Conservation (phyloP, 2,113 vertebrate genomes). For the Syrmaticus mikado region DNA sequence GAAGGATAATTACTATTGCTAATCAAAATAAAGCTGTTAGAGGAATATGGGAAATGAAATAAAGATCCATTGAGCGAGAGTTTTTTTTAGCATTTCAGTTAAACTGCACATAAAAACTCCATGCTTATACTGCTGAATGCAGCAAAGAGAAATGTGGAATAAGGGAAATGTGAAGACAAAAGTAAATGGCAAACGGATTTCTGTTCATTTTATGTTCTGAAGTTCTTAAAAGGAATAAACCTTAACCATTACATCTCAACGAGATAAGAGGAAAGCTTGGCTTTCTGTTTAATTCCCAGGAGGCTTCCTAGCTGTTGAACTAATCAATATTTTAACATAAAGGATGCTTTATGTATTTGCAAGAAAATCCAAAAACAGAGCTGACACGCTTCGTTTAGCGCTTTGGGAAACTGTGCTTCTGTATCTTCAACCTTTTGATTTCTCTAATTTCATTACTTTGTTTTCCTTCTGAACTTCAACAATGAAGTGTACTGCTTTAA, state of each 20-base stretch:
- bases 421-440: constrained; percentile 14
- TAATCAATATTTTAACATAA: constrained; percentile 34
- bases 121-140: not conserved
- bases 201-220: not conserved
- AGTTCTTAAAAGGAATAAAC: not conserved
- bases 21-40: not conserved
- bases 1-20: not conserved
- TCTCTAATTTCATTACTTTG: not conserved
- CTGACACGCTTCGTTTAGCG: not conserved
- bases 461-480: constrained; percentile 3
- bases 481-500: not conserved
- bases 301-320: not conserved
- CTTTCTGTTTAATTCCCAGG: not conserved
- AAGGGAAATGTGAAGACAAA: not conserved
- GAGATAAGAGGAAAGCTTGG: not conserved
- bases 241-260: not conserved
- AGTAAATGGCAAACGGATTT: not conserved
- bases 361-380: constrained; percentile 6
- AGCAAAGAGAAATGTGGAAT: not conserved
- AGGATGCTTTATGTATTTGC: not conserved
- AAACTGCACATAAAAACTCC: not conserved
- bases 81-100: not conserved
- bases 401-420: constrained; percentile 6
- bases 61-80: not conserved
- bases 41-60: not conserved